Evolutionary conservation across 1,140 invertebrate species (phyloP), one percentile per base, ranked within the genome.

Genomic region (Diachasmimorpha longicaudata): DNA sequence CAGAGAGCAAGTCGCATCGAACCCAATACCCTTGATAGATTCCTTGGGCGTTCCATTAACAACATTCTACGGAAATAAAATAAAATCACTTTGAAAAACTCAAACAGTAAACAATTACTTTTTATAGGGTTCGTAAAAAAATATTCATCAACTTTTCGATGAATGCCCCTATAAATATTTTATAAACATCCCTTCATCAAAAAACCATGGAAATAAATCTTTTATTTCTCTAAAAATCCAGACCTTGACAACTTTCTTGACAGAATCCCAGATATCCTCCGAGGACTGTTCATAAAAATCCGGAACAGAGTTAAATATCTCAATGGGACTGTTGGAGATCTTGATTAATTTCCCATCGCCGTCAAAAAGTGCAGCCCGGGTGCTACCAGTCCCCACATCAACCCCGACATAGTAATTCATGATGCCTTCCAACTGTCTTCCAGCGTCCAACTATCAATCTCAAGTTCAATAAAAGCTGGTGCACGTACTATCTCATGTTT

Each of bases 1-100:
- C 52, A 99, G 85, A 13, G 97, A 99, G 85, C 97, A 99, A 42
- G 97, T 99, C 16, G 97, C 97, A 92, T 98, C 97, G 91, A 99
- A 99, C 0, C 97, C 96, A 81, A 99, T 94, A 55, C 95, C 96
- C 90, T 92, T 93, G 11, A 98, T 90, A 79, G 86, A 81, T 63
- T 91, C 82, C 66, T 91, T 87, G 63, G 90, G 82, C 42, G 93
- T 85, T 80, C 90, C 89, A 80, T 86, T 82, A 48, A 88, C 88
- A 39, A 95, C 92, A 81, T 91, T 89, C 94, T 95, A 31, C 31
- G 6, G 83, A 0, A 66, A 79, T 72, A 76, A 90, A 82, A 52
- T 70, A n/a, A n/a, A n/a, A n/a, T n/a, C n/a, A n/a, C n/a, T n/a
- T n/a, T n/a, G n/a, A 70, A 63, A 63, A 79, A 77, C 31, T 31